Evolutionary conservation across 1,140 invertebrate species (phyloP).

Genomic region (Drosophila kanapiae): DNA sequence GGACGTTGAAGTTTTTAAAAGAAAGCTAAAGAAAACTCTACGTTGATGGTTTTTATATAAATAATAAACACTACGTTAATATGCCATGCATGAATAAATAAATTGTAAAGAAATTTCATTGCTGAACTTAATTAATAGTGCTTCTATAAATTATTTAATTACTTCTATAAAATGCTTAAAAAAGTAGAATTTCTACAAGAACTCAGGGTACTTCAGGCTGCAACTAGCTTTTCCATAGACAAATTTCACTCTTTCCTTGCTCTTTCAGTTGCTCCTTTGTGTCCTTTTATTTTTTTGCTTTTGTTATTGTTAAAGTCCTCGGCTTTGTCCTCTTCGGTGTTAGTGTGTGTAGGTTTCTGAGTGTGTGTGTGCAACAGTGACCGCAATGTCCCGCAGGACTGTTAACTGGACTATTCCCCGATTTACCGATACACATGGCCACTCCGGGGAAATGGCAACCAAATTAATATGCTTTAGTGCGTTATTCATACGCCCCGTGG

Average conservation of each 20-base stretch:
- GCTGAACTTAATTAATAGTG: too few species aligned
- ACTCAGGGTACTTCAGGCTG: too few species aligned
- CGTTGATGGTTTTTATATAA: background rate
- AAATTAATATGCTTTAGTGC: slow-evolving; percentile 28
- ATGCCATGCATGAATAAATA: background rate
- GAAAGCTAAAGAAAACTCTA: background rate
- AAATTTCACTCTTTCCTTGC: too few species aligned
- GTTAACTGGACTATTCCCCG: slow-evolving; percentile 27
- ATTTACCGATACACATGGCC: slow-evolving; percentile 4
- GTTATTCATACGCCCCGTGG: slow-evolving; percentile 47
- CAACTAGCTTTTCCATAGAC: background rate
- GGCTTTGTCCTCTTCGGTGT: background rate
- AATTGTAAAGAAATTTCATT: too few species aligned
- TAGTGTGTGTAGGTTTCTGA: too few species aligned
- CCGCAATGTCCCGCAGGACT: slow-evolving; percentile 15
- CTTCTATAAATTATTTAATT: background rate
- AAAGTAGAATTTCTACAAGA: background rate
- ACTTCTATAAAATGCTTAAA: slow-evolving; percentile 5
- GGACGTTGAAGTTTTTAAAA: background rate
- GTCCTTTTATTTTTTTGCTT: background rate
- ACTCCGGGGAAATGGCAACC: slow-evolving; percentile 5
- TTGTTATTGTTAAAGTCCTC: background rate
- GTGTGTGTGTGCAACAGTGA: too few species aligned
- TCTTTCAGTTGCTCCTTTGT: background rate
- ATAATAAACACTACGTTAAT: background rate